Base-by-base conservation (phyloP, 2,888 invertebrate species). In the Rutpela maculata region DNA sequence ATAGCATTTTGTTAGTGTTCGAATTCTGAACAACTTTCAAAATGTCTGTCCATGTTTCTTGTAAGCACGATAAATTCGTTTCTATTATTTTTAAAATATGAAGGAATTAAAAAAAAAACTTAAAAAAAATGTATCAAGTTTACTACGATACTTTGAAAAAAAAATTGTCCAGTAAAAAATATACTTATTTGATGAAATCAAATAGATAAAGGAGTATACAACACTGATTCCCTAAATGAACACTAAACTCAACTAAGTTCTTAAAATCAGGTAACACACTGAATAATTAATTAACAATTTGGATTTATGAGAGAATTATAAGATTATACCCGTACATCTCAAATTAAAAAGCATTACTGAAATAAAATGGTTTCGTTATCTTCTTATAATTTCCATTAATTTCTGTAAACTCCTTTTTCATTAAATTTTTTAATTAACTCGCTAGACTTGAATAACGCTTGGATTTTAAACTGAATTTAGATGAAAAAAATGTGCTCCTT, bases 361-460 rank as follows among this genome's bases (percentile, higher is more conserved):
- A 69, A 59, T 69, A 57, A 69, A 69, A 69, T 31, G 38, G 43
- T 38, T 18, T 43, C 19, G 57, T 69, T 59, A 69, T 69, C 69
- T 69, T 35, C 57, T 69, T 59, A 69, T 69, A 69, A 69, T 57
- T 60, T 38, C 22, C 59, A 60, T 70, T 60, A 60, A 35, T 70
- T 60, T 43, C 57, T 59, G 19, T 22, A 43, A 43, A 38, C 22
- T 38, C 60, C 18, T 43, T 18, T 60, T 60, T 70, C 60, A 70
- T 70, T 70, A 70, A 60, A 35, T 60, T 60, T 69, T 60, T 70
- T 60, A 70, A 70, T 70, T 70, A 70, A 70, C 43, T 60, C 38
- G 18, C 65, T 38, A 31, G 19, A 15, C 57, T 5, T 59, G 67
- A 50, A 43, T 67, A 12, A 18, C 19, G n/a, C 19, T 18, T 18